phyloP scores from a whole-genome alignment of 2,888 invertebrate species.

The Pyrocoelia pectoralis region DNA sequence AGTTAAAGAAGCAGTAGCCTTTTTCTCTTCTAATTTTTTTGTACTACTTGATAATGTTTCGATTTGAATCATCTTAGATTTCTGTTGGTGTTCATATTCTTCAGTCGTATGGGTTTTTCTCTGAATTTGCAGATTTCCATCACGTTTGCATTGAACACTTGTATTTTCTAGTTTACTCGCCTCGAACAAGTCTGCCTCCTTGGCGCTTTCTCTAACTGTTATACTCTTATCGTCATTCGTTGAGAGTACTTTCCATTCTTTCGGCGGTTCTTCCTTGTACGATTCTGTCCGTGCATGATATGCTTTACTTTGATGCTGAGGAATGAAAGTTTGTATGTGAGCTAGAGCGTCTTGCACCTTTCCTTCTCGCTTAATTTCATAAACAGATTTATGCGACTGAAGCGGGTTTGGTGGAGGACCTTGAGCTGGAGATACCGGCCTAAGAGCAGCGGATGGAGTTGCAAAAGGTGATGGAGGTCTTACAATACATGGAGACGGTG shows the following conservation, averaged over 20 bases:
- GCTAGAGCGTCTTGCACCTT: slow-evolving; percentile 20
- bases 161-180: slow-evolving; percentile 11
- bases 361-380: slow-evolving; percentile 13
- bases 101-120: slow-evolving; percentile 71
- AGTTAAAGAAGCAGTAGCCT: slow-evolving; percentile 39
- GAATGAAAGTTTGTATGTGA: slow-evolving; percentile 25
- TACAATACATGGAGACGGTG: slow-evolving; percentile 68
- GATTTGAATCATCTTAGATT: slow-evolving; percentile 71
- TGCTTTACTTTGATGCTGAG: slow-evolving; percentile 19
- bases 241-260: neutral
- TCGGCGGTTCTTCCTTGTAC: neutral
- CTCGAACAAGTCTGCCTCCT: neutral
- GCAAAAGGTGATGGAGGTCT: slow-evolving; percentile 52
- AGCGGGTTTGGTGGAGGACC: slow-evolving; percentile 75
- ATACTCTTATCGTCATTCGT: neutral
- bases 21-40: slow-evolving; percentile 44
- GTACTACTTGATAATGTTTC: slow-evolving; percentile 52
- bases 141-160: slow-evolving; percentile 30
- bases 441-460: slow-evolving; percentile 47
- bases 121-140: slow-evolving; percentile 65
- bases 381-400: slow-evolving; percentile 6
- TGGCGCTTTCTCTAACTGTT: neutral
- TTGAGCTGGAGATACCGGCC: slow-evolving; percentile 74
- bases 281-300: neutral
- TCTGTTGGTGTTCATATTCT: slow-evolving; percentile 72